Evolutionary conservation across 1,140 invertebrate genomes (phyloP), one percentile per base, ranked within the genome.

Genomic region (Drosophila busckii): DNA sequence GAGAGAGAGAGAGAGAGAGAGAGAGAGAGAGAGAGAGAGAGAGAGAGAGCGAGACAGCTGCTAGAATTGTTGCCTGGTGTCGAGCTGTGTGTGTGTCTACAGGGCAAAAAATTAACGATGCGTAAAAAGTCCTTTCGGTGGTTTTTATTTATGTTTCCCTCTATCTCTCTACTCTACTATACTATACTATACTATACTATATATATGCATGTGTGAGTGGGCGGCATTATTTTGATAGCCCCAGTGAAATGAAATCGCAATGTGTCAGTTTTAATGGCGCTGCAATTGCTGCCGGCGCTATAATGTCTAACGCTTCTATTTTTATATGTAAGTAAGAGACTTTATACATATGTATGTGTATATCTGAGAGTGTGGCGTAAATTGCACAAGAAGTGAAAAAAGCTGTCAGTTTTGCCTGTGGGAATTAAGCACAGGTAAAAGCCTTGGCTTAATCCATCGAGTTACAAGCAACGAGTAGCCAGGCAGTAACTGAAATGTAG

Each of bases 181-280:
- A n/a, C n/a, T n/a, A n/a, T n/a, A n/a, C n/a, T n/a, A n/a, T n/a
- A n/a, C n/a, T n/a, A n/a, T n/a, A 25, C 2, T 45, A 6, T 26
- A 10, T 8, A 19, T 22, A 20, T 42, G 38, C 48, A 50, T 19
- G 23, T 63, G 32, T 49, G 34, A 48, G 19, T 45, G 26, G 65
- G 45, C 31, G 38, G 40, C 40, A 46, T 46, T 54, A 60, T 60
- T n/a, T 54, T 60, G 56, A 54, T 60, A 54, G 56, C 40, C 56
- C 31, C 50, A 54, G 56, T 54, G 56, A 55, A 78, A 66, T 68
- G 73, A 61, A 68, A 71, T 68, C 70, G 73, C 75, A 78, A 78
- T 78, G 68, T 78, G 73, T 78, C 73, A 78, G 73, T 78, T 78
- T 78, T 78, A 78, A 78, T 78, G 73, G 73, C 62, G 44, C 59